Percentiles rank a stretch among this genome's conserved stretches.
phyloP scores from a whole-genome alignment of 2,113 vertebrate genomes.

The Genyomyrus donnyi region DNA sequence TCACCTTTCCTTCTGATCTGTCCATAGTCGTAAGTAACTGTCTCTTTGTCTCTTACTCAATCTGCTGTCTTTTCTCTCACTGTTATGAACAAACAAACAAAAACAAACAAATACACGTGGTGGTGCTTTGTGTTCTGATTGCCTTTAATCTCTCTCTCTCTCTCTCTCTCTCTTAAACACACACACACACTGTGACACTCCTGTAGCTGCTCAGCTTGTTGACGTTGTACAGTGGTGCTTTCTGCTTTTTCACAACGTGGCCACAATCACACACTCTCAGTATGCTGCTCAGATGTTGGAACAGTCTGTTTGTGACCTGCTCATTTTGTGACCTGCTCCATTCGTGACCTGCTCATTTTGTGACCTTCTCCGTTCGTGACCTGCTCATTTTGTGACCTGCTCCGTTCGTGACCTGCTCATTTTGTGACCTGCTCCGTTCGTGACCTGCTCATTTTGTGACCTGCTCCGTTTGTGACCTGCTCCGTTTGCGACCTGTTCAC shows the following conservation, averaged over 20 bases:
- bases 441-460: no score
- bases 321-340: no score
- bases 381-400: no score
- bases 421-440: no score
- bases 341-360: no score
- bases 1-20: neutral
- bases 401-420: neutral
- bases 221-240: neutral
- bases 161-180: neutral
- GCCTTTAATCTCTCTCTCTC: neutral
- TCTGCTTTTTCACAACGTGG: neutral
- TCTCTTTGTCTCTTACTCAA: neutral
- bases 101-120: neutral
- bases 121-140: neutral
- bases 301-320: neutral
- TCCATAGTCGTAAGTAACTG: neutral
- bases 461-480: no score
- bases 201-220: neutral
- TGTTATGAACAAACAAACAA: neutral
- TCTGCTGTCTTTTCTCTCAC: neutral
- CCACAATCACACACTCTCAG: neutral
- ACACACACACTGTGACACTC: constrained; percentile 9
- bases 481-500: no score
- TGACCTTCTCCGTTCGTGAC: no score
- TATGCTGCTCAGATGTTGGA: neutral